A percentile compares a stretch with the other conserved stretches of the same genome.
These are phyloP conservation scores for Mechanitis mazaeus DNA, from an alignment of 2,888 invertebrate genomes.

Conservation along the genomic window DNA sequence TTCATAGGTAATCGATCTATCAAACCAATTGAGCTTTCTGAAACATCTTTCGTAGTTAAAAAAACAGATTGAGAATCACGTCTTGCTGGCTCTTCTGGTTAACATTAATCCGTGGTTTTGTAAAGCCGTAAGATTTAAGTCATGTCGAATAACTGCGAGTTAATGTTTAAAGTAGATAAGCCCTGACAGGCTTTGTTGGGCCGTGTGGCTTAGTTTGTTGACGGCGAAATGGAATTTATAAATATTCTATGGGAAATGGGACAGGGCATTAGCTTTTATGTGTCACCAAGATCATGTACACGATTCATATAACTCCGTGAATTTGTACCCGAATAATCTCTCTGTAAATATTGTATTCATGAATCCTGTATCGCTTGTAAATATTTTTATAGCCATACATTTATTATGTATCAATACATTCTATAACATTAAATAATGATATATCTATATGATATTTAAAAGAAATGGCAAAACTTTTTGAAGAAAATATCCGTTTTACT, in stretches of 20 bases:
- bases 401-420: too few relatives aligned
- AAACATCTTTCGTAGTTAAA: constrained; percentile 4
- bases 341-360: neutral
- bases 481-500: neutral
- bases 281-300: constrained; percentile 5
- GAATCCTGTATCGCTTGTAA: neutral
- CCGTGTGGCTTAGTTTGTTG: constrained; percentile 26
- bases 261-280: constrained; percentile 8
- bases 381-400: neutral
- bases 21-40: neutral
- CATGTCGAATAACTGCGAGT: constrained; percentile 29
- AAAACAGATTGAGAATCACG: constrained; percentile 17
- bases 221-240: constrained; percentile 21
- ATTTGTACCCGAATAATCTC: neutral
- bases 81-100: constrained; percentile 15
- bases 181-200: constrained; percentile 25
- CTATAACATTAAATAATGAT: too few relatives aligned
- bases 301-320: neutral
- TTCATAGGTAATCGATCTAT: neutral
- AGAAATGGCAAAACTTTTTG: neutral
- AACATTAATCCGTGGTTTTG: constrained; percentile 28
- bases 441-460: too few relatives aligned
- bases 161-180: constrained; percentile 31
- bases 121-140: constrained; percentile 27
- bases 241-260: constrained; percentile 20